Percentiles rank a stretch among this genome's conserved stretches.
These are phyloP conservation scores for Diadema setosum DNA, from an alignment of 35 echinoderm and acorn worm species.

Conservation along the genomic window DNA sequence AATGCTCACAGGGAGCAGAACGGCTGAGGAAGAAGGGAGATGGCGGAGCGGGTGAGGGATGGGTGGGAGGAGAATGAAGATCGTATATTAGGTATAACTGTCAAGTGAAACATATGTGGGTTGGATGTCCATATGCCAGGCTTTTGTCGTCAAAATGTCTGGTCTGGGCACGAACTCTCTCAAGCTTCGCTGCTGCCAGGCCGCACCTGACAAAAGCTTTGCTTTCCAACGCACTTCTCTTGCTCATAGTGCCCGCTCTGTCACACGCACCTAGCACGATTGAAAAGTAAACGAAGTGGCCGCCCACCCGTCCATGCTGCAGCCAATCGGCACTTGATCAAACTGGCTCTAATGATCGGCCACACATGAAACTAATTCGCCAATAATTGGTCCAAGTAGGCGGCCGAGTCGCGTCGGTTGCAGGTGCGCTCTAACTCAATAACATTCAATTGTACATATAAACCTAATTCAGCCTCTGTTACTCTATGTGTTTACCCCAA, in stretches of 20 bases:
- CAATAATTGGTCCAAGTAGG: constrained; percentile 79
- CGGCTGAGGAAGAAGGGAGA: neutral
- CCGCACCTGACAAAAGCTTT: constrained; percentile 82
- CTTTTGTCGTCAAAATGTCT: constrained; percentile 54
- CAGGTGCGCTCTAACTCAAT: constrained; percentile 88
- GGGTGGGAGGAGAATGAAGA: constrained; percentile 22
- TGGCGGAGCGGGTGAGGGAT: neutral
- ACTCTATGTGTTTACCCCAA: constrained; percentile 78
- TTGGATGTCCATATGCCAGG: constrained; percentile 77
- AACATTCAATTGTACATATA: constrained; percentile 98
- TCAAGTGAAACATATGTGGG: constrained; percentile 87
- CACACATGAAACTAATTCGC: constrained; percentile 95
- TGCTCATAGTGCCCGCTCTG: constrained; percentile 59
- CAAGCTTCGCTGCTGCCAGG: constrained; percentile 44
- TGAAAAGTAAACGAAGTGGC: constrained; percentile 92
- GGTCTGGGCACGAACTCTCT: constrained; percentile 30
- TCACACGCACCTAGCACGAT: constrained; percentile 88
- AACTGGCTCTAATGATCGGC: constrained; percentile 87
- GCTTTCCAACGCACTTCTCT: constrained; percentile 54
- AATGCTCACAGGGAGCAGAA: too few relatives aligned
- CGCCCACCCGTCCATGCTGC: constrained; percentile 59
- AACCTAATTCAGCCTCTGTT: constrained; percentile 87
- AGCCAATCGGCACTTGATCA: constrained; percentile 69
- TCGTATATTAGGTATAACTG: constrained; percentile 64
- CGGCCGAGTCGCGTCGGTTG: constrained; percentile 74